phyloP scores from a whole-genome alignment of 2,797 vertebrate species.

The Cyprinodon diabolis region DNA sequence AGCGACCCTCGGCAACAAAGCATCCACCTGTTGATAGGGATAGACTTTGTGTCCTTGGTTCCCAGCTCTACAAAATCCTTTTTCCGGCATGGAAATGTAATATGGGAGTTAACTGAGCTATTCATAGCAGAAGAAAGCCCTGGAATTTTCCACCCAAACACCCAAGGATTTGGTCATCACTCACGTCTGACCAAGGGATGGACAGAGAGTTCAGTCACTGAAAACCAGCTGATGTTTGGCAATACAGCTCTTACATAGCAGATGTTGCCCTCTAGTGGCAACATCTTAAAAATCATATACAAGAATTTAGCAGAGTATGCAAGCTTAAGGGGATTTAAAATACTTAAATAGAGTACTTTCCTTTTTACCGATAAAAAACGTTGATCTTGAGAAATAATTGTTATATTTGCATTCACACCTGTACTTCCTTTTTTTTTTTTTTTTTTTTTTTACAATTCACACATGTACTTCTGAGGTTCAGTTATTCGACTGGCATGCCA shows the following conservation, averaged over 20 bases:
- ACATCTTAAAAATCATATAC: not conserved
- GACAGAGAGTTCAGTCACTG: constrained; percentile 17
- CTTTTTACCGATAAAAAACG: not conserved
- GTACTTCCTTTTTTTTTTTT: too few relatives aligned
- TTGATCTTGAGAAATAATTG: not conserved
- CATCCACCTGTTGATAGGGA: constrained; percentile 53
- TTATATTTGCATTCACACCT: too few relatives aligned
- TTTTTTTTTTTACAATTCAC: too few relatives aligned
- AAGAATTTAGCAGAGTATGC: not conserved
- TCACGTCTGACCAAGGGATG: constrained; percentile 35
- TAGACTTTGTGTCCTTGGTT: constrained; percentile 30
- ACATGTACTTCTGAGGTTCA: too few relatives aligned
- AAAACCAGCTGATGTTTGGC: constrained; percentile 20
- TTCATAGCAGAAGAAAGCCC: constrained; percentile 59
- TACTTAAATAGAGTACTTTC: not conserved
- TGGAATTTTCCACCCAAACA: constrained; percentile 63
- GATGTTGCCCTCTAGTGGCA: constrained; percentile 58
- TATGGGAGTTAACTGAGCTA: constrained; percentile 43
- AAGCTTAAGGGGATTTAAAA: not conserved
- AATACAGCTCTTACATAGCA: constrained; percentile 3
- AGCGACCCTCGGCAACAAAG: constrained; percentile 31
- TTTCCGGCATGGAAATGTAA: constrained; percentile 45
- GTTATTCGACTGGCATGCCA: too few relatives aligned
- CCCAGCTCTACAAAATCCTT: constrained; percentile 47
- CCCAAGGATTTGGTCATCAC: constrained; percentile 32